Conservation (phyloP, 2,113 vertebrate species). For the Athene cunicularia region DNA sequence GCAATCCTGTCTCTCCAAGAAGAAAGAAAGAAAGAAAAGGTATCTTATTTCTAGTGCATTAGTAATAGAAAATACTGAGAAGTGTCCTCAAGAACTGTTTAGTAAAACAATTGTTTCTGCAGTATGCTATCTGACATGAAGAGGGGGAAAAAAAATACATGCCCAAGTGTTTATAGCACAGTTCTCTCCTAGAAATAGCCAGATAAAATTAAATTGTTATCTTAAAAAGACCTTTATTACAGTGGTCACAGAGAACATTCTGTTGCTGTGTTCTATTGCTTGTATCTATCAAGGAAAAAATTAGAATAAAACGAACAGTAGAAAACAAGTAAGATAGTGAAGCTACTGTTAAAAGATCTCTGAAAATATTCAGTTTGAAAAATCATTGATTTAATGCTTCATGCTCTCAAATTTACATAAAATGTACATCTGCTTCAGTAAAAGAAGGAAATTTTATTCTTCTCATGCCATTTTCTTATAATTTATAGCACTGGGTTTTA, state of each 20-base stretch:
- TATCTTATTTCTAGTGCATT: background rate
- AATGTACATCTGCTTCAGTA: background rate
- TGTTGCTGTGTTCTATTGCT: background rate
- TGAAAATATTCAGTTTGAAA: background rate
- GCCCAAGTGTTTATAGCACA: background rate
- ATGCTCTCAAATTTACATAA: background rate
- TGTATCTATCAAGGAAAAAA: background rate
- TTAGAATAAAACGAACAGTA: background rate
- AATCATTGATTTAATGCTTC: background rate
- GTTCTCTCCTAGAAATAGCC: background rate
- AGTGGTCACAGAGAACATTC: background rate
- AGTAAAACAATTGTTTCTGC: background rate
- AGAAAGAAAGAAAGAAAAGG: background rate
- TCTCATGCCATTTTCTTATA: background rate
- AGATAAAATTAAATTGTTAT: background rate
- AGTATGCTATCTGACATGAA: background rate
- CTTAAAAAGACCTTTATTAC: background rate
- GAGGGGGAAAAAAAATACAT: background rate
- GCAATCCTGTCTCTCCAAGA: background rate
- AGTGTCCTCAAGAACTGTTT: background rate
- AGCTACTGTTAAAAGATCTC: background rate
- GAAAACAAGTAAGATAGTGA: background rate
- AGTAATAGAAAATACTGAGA: background rate
- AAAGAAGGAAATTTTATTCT: background rate
- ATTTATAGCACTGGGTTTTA: background rate